Evolutionary conservation across 2,113 vertebrate species (phyloP).

Genomic region (Prionailurus viverrinus): DNA sequence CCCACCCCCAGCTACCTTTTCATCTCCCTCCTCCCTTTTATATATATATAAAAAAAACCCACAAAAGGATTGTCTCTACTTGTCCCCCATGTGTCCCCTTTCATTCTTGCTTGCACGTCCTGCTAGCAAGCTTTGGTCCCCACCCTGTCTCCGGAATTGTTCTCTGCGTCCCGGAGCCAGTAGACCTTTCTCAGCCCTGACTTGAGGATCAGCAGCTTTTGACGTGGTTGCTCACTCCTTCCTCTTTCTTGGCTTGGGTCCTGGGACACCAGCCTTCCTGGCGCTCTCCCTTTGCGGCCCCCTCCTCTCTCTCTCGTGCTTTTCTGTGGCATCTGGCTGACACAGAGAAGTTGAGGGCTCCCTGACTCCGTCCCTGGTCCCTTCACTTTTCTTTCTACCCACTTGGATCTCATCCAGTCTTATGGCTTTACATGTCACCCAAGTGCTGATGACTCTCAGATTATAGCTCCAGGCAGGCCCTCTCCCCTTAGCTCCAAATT

Average conservation of each 20-base stretch:
- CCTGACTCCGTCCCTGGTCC: neutral
- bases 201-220: neutral
- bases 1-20: neutral
- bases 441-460: neutral
- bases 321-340: neutral
- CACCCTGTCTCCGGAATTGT: neutral
- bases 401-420: neutral
- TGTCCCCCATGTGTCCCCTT: neutral
- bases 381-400: neutral
- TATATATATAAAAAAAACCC: neutral
- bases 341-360: neutral
- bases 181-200: neutral
- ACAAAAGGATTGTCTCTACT: neutral
- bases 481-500: neutral
- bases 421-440: neutral
- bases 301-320: neutral
- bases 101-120: neutral
- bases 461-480: neutral
- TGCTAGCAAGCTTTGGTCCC: neutral
- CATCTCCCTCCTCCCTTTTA: neutral
- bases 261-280: neutral
- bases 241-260: neutral
- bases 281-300: accelerated
- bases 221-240: neutral
- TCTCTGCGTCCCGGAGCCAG: neutral